Conservation (phyloP, 2,113 vertebrate genomes). For the Larimichthys polyactis region DNA sequence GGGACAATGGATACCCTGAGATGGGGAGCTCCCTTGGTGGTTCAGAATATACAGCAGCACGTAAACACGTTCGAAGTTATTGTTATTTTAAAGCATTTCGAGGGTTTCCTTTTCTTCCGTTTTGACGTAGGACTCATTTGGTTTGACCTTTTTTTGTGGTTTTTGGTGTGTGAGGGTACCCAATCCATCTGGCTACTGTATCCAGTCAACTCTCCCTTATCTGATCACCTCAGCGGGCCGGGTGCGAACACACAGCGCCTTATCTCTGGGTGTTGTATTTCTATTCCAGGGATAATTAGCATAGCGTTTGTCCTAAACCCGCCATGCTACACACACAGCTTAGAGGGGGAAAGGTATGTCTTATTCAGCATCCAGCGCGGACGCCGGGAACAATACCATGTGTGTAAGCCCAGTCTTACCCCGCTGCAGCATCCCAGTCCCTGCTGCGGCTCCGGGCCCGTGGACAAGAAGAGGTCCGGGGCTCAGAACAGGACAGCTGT, state of each 20-base stretch:
- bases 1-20: slow-evolving; percentile 55
- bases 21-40: slow-evolving; percentile 50
- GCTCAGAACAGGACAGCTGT: slow-evolving; percentile 71
- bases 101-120: background rate
- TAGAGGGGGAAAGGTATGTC: slow-evolving; percentile 43
- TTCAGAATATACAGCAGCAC: slow-evolving; percentile 15
- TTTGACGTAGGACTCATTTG: slow-evolving; percentile 1
- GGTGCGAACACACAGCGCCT: slow-evolving; percentile 76
- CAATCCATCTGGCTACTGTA: slow-evolving; percentile 73
- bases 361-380: slow-evolving; percentile 60
- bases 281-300: slow-evolving; percentile 75
- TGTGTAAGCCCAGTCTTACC: slow-evolving; percentile 66
- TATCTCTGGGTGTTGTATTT: slow-evolving; percentile 78
- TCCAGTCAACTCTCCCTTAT: slow-evolving; percentile 70
- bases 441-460: slow-evolving; percentile 43
- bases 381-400: slow-evolving; percentile 53
- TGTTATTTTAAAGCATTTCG: slow-evolving; percentile 3
- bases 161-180: slow-evolving; percentile 49
- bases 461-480: slow-evolving; percentile 63
- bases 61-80: slow-evolving; percentile 25
- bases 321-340: slow-evolving; percentile 64
- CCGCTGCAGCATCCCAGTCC: slow-evolving; percentile 46
- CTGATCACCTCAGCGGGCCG: slow-evolving; percentile 75
- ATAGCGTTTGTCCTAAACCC: slow-evolving; percentile 74
- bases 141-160: slow-evolving; percentile 22